These are phyloP conservation scores for Eupsittula cactorum DNA, from an alignment of 2,113 vertebrate genomes.

Conservation along the genomic window DNA sequence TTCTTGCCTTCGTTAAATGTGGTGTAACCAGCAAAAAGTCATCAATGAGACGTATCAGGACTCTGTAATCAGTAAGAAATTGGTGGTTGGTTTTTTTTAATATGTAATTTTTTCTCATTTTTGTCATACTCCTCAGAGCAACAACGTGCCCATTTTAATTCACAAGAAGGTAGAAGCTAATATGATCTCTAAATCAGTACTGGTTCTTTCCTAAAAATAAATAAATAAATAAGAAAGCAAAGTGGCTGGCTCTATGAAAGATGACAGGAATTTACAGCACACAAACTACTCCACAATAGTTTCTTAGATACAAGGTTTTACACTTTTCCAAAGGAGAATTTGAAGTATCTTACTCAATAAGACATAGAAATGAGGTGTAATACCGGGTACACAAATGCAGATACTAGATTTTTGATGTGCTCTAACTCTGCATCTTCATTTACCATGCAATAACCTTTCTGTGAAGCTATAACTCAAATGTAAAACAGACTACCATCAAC, in stretches of 20 bases:
- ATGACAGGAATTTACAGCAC: not conserved
- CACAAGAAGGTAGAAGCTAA: not conserved
- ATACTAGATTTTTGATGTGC: not conserved
- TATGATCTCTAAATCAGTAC: not conserved
- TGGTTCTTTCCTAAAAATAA: not conserved
- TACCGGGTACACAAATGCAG: not conserved
- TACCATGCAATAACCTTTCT: not conserved
- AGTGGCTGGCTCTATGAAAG: not conserved
- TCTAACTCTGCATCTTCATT: not conserved
- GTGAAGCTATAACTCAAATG: not conserved
- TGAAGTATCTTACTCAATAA: not conserved
- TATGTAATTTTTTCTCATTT: not conserved
- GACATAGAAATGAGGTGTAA: not conserved
- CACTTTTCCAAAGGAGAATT: not conserved
- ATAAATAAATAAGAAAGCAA: not conserved
- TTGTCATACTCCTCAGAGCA: not conserved
- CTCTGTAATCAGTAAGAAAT: conserved; percentile 66
- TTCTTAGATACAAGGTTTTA: not conserved
- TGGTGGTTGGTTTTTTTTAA: not conserved
- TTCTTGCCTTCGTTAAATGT: conserved; percentile 79
- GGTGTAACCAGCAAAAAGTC: conserved; percentile 94
- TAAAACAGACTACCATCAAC: not conserved
- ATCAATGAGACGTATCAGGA: conserved; percentile 90
- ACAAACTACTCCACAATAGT: not conserved
- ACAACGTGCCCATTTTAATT: not conserved